Conservation (phyloP, 1,140 invertebrate genomes). For the Nylanderia fulva region DNA sequence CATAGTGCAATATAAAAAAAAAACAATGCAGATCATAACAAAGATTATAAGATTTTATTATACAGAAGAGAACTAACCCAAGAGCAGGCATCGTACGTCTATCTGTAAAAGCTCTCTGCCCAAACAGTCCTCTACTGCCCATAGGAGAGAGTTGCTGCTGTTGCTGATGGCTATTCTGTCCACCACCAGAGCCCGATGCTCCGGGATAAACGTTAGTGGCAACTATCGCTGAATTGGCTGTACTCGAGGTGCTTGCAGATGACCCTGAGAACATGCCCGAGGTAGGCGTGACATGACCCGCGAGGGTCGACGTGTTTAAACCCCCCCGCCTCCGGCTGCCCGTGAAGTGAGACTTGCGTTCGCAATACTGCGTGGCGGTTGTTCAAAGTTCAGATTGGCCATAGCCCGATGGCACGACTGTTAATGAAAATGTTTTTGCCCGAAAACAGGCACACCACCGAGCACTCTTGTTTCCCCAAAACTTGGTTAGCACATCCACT, state of each 20-base stretch:
- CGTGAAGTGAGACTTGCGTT: conserved; percentile 89
- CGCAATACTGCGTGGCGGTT: conserved; percentile 91
- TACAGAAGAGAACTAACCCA: conserved; percentile 85
- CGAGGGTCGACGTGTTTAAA: conserved; percentile 88
- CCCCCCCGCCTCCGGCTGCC: conserved; percentile 85
- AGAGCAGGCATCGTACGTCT: conserved; percentile 91
- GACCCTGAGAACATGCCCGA: conserved; percentile 88
- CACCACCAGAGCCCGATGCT: conserved; percentile 74
- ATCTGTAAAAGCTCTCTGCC: conserved; percentile 91
- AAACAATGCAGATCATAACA: not conserved
- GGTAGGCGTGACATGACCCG: conserved; percentile 91
- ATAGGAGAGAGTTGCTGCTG: conserved; percentile 89
- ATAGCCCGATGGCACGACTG: conserved; percentile 87
- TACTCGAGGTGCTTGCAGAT: conserved; percentile 83
- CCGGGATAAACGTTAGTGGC: conserved; percentile 83
- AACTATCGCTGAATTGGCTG: conserved; percentile 82
- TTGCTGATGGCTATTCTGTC: conserved; percentile 84
- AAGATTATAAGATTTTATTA: not conserved
- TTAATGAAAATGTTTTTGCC: conserved; percentile 72
- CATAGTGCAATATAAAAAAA: not conserved
- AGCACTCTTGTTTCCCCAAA: conserved; percentile 58
- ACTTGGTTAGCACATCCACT: conserved; percentile 67
- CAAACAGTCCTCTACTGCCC: conserved; percentile 89
- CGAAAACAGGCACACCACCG: conserved; percentile 63
- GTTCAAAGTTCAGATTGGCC: conserved; percentile 94